Percentiles rank a stretch among this genome's conserved stretches.
Conservation (phyloP, 2,888 invertebrate species). For the Lomographa bimaculata region DNA sequence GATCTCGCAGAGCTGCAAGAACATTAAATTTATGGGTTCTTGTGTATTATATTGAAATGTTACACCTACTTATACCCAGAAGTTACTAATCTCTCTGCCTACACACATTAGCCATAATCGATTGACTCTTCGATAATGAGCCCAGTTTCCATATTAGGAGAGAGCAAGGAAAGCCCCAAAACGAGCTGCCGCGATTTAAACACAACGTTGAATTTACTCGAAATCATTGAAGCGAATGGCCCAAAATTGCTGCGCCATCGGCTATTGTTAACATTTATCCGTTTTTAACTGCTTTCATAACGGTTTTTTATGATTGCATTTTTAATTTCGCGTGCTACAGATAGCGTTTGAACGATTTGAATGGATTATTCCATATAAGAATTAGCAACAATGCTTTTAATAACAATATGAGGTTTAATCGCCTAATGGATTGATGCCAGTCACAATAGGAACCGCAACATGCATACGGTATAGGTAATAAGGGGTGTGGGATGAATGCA, state of each 20-base stretch:
- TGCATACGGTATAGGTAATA: constrained; percentile 76
- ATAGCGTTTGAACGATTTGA: constrained; percentile 17
- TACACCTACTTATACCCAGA: constrained; percentile 27
- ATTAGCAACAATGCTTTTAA: constrained; percentile 49
- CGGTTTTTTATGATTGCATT: constrained; percentile 32
- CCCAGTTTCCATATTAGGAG: constrained; percentile 57
- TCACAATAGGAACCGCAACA: constrained; percentile 73
- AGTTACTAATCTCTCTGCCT: constrained; percentile 53
- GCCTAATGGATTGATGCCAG: constrained; percentile 73
- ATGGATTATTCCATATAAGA: constrained; percentile 30
- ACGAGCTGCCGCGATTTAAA: constrained; percentile 29
- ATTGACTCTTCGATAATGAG: constrained; percentile 57
- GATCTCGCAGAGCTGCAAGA: no score
- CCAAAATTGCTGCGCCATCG: constrained; percentile 23
- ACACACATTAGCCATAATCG: constrained; percentile 59
- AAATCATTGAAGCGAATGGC: constrained; percentile 19
- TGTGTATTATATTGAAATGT: constrained; percentile 19
- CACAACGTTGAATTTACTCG: constrained; percentile 17
- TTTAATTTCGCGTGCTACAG: constrained; percentile 26
- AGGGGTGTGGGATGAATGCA: constrained; percentile 77
- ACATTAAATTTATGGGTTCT: no score
- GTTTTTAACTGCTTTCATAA: constrained; percentile 25
- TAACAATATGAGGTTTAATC: constrained; percentile 72
- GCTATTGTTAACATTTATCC: constrained; percentile 26
- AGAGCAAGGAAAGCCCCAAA: constrained; percentile 42